Base-by-base conservation (phyloP, 2,797 vertebrate species). In the Poeciliopsis gracilis region DNA sequence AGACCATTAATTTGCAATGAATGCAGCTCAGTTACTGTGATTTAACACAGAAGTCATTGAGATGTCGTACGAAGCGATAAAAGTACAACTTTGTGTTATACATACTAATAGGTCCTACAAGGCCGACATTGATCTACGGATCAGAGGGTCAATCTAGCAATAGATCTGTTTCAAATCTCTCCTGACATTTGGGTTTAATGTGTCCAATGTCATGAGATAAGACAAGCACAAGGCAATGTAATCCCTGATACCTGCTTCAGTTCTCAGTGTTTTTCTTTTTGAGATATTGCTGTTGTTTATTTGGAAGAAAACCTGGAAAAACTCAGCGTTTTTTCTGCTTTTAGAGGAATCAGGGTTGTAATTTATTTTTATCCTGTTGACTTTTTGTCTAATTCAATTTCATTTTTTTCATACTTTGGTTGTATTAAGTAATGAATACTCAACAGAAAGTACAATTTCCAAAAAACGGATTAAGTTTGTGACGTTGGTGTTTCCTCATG, bases 131-230 rank as follows among this genome's bases (percentile, higher is more conserved):
- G 87, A 88, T 93, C 86, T 18, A 2, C 5, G 67, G 73, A 88
- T 85, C 77, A 71, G 72, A 57, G 87, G 87, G 88, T 89, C 83
- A 87, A 89, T 88, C 81, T 83, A 72, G 81, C 83, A 59, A 81
- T 83, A 86, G 84, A 88, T 90, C 81, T 76, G 85, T 80, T 75
- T 79, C 83, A 90, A 88, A 91, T 91, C 88, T 89, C 86, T 86
- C 63, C 76, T 33, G 89, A 89, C 90, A 77, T 80, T 76, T 80
- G 67, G 87, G n/a, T 91, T 89, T 84, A 90, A 88, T 75, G 41
- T 70, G 87, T 88, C 84, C 78, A 38, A 3, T 53, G 73, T 82
- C 73, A 76, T 45, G 71, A 91, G 82, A 91, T 81, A 61, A 86
- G 36, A 77, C 78, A 7, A 80, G 73, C 59, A 20, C 72, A 55